These are phyloP conservation scores for Cromileptes altivelis DNA, from an alignment of 2,113 vertebrate genomes.

Conservation along the genomic window DNA sequence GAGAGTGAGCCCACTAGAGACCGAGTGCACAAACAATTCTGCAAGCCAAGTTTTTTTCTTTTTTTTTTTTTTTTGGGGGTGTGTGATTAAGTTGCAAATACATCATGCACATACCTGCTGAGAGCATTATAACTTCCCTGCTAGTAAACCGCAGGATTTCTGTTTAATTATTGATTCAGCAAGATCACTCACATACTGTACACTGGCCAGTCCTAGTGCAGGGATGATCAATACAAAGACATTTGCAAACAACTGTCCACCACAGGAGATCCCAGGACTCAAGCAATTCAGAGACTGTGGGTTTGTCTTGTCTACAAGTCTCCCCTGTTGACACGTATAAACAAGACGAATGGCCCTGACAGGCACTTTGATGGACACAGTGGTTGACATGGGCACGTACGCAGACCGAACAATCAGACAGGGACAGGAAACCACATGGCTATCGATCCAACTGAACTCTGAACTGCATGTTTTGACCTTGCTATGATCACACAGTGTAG, in stretches of 20 bases:
- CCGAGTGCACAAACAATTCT: slow-evolving; percentile 46
- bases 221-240: slow-evolving; percentile 58
- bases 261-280: slow-evolving; percentile 38
- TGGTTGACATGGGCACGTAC: slow-evolving; percentile 50
- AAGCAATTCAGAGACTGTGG: slow-evolving; percentile 22
- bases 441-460: slow-evolving; percentile 53
- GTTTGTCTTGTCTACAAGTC: slow-evolving; percentile 30
- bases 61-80: slow-evolving; percentile 3
- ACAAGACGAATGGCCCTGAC: slow-evolving; percentile 64
- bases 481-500: slow-evolving; percentile 17
- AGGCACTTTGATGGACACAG: slow-evolving; percentile 61
- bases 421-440: slow-evolving; percentile 22
- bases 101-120: slow-evolving; percentile 39
- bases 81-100: slow-evolving; percentile 40
- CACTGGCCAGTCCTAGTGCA: background rate
- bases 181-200: slow-evolving; percentile 7
- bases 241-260: slow-evolving; percentile 41
- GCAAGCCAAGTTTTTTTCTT: slow-evolving; percentile 38
- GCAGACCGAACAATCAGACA: slow-evolving; percentile 5
- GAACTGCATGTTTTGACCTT: slow-evolving; percentile 45
- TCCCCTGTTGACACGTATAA: slow-evolving; percentile 49
- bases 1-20: slow-evolving; percentile 33
- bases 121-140: slow-evolving; percentile 23
- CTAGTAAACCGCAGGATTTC: slow-evolving; percentile 44
- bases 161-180: slow-evolving; percentile 39